Conservation (phyloP, 2,113 vertebrate species). For the Coturnix japonica region DNA sequence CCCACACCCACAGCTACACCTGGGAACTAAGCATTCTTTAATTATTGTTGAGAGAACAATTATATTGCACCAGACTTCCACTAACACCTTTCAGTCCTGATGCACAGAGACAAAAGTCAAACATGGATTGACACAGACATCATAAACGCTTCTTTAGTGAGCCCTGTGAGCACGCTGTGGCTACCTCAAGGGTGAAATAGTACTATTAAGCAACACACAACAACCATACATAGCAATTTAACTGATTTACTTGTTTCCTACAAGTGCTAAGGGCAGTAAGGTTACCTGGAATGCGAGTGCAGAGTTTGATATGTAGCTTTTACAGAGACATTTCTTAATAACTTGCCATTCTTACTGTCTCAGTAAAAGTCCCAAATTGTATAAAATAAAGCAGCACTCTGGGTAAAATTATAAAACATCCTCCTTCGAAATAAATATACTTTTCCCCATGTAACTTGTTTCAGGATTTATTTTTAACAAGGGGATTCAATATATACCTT, state of each 20-base stretch:
- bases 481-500: constrained; percentile 51
- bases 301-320: background rate
- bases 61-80: background rate
- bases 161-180: background rate
- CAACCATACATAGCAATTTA: background rate
- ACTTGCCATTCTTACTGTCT: background rate
- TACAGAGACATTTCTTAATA: constrained; percentile 11
- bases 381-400: background rate
- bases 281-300: background rate
- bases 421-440: background rate
- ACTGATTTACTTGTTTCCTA: constrained; percentile 49
- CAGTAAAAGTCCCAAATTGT: background rate
- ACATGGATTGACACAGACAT: background rate
- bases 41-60: background rate
- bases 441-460: constrained; percentile 26
- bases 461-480: constrained; percentile 63
- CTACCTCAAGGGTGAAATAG: constrained; percentile 30
- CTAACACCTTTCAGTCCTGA: background rate
- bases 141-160: background rate
- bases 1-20: background rate
- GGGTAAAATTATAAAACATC: background rate
- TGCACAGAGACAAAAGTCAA: background rate
- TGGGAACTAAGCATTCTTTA: background rate
- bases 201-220: background rate
- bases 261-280: constrained; percentile 6